phyloP scores from a whole-genome alignment of 2,888 invertebrate genomes.

The Adelphocoris suturalis region DNA sequence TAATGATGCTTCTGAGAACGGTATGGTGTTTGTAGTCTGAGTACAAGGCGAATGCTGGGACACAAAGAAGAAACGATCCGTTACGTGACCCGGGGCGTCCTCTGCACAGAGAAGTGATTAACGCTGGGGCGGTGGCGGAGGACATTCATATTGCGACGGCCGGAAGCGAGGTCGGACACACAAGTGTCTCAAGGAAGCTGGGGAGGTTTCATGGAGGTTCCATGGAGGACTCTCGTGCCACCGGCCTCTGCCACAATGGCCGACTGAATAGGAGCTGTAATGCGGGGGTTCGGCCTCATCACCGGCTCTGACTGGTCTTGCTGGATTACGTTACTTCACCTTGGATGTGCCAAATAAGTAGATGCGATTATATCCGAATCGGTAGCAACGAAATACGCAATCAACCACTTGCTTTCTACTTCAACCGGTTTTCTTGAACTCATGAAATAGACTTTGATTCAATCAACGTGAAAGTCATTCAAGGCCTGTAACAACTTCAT shows the following conservation, averaged over 20 bases:
- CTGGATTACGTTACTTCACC: too few relatives aligned
- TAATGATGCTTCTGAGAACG: not conserved
- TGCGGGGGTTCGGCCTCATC: too few relatives aligned
- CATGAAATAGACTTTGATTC: too few relatives aligned
- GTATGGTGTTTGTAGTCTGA: not conserved
- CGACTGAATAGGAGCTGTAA: not conserved
- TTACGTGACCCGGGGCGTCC: conserved; percentile 29
- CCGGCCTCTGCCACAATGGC: not conserved
- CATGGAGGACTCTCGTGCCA: not conserved
- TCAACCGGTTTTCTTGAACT: too few relatives aligned
- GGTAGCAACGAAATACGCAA: too few relatives aligned
- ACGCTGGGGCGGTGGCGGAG: not conserved
- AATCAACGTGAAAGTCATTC: too few relatives aligned
- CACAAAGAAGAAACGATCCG: conserved; percentile 31
- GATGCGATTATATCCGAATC: too few relatives aligned
- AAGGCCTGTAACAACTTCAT: too few relatives aligned
- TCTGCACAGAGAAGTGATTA: conserved; percentile 37
- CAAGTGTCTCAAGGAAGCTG: conserved; percentile 43
- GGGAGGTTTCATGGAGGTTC: too few relatives aligned
- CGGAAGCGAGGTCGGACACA: not conserved
- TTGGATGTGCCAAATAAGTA: too few relatives aligned
- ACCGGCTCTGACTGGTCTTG: too few relatives aligned
- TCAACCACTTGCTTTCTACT: too few relatives aligned
- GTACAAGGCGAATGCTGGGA: not conserved
- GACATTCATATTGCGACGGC: not conserved